Evolutionary conservation across 2,113 vertebrate genomes (phyloP).

Genomic region (Oxygymnocypris stewartii): DNA sequence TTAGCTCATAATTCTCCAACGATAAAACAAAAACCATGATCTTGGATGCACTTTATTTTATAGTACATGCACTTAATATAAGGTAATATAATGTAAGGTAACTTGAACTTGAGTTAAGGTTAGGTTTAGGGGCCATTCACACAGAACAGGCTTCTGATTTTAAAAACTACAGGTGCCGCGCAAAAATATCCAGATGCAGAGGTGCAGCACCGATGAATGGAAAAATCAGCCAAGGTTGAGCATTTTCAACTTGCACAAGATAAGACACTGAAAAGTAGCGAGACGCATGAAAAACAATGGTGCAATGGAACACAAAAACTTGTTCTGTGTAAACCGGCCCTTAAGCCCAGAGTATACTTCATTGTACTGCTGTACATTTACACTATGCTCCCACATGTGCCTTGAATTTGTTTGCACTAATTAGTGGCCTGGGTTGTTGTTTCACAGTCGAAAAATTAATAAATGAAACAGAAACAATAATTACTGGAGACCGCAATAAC

Average conservation of each 20-base stretch:
- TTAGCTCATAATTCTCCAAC: neutral
- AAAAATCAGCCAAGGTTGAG: neutral
- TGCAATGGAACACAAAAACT: neutral
- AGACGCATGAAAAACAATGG: neutral
- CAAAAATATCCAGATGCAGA: neutral
- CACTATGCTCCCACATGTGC: too few relatives aligned
- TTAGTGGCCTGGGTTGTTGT: too few relatives aligned
- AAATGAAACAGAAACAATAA: too few relatives aligned
- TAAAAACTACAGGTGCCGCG: neutral
- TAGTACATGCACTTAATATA: neutral
- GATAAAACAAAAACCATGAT: neutral
- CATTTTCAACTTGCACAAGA: neutral
- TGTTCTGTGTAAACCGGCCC: neutral
- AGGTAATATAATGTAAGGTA: neutral
- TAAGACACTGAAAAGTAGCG: neutral
- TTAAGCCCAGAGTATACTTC: neutral
- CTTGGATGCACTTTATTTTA: conserved; percentile 37
- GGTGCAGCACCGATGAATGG: neutral
- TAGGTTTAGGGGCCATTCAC: neutral
- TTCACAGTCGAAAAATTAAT: too few relatives aligned
- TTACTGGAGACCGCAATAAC: too few relatives aligned
- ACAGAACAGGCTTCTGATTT: neutral
- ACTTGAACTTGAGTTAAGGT: neutral
- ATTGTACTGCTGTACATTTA: too few relatives aligned
- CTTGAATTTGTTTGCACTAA: too few relatives aligned